A percentile compares a stretch with the other conserved stretches of the same genome.
These are phyloP conservation scores for Parauchenoglanis punctatus DNA, from an alignment of 2,797 vertebrate genomes.

Conservation along the genomic window DNA sequence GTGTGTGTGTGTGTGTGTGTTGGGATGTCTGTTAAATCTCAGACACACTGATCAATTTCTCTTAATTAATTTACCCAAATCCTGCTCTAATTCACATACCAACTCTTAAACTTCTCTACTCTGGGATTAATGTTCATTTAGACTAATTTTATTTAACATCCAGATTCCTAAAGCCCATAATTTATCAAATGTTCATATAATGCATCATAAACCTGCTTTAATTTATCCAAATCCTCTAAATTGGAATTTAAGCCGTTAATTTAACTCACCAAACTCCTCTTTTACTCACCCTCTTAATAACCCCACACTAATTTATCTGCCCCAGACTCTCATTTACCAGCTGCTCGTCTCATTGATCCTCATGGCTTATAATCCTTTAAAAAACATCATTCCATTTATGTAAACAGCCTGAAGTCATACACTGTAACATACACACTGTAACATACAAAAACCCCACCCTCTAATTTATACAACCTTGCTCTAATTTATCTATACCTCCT, in stretches of 20 bases:
- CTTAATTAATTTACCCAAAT: not conserved
- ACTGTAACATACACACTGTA: not conserved
- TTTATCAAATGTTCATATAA: not conserved
- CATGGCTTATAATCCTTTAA: not conserved
- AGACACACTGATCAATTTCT: not conserved
- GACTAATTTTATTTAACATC: not conserved
- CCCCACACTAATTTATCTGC: not conserved
- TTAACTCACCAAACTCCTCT: not conserved
- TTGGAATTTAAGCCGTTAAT: not conserved
- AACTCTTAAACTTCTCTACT: not conserved
- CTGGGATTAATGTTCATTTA: not conserved
- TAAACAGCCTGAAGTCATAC: not conserved
- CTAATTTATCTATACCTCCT: not conserved
- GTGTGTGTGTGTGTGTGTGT: not conserved
- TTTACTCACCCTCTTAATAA: not conserved
- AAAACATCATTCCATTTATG: not conserved
- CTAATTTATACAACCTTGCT: not conserved
- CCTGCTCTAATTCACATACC: not conserved
- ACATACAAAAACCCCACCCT: not conserved
- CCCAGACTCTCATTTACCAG: not conserved
- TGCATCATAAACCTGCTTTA: not conserved
- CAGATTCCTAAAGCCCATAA: not conserved
- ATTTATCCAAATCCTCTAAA: not conserved
- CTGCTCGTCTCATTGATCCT: not conserved
- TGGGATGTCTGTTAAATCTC: not conserved